A percentile compares a stretch with the other conserved stretches of the same genome.
These are phyloP conservation scores for Eledona agricola DNA, from an alignment of 2,888 invertebrate species.

Conservation along the genomic window DNA sequence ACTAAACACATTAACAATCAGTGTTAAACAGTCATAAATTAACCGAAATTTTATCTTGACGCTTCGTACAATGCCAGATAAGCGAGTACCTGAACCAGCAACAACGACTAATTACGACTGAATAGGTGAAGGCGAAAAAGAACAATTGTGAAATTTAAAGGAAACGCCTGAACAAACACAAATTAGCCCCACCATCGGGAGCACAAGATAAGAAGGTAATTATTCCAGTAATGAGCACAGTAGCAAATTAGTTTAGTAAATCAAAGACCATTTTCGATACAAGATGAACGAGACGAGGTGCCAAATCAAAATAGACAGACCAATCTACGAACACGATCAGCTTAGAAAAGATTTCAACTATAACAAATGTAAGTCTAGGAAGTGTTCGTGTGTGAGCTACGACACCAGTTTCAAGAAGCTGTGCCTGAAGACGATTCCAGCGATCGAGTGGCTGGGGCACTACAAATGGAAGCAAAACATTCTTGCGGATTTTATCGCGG, in stretches of 20 bases:
- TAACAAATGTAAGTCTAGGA: constrained; percentile 52
- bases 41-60: no score
- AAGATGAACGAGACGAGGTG: constrained; percentile 42
- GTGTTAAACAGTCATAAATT: no score
- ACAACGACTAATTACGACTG: no score
- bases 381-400: constrained; percentile 63
- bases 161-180: constrained; percentile 23
- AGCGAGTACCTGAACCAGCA: no score
- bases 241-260: constrained; percentile 6
- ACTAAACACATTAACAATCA: no score
- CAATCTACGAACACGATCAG: constrained; percentile 64
- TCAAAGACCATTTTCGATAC: neutral
- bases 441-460: constrained; percentile 67
- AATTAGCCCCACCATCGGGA: constrained; percentile 12
- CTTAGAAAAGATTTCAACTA: constrained; percentile 63
- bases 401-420: constrained; percentile 23
- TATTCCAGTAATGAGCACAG: neutral
- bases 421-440: constrained; percentile 27
- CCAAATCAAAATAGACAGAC: constrained; percentile 62
- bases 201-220: constrained; percentile 17
- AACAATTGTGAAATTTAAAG: constrained; percentile 19
- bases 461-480: constrained; percentile 69
- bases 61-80: no score
- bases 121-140: no score
- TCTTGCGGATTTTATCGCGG: constrained; percentile 76